Evolutionary conservation across 2,797 vertebrate genomes (phyloP).

Genomic region (Oceanodroma leucorhoa): DNA sequence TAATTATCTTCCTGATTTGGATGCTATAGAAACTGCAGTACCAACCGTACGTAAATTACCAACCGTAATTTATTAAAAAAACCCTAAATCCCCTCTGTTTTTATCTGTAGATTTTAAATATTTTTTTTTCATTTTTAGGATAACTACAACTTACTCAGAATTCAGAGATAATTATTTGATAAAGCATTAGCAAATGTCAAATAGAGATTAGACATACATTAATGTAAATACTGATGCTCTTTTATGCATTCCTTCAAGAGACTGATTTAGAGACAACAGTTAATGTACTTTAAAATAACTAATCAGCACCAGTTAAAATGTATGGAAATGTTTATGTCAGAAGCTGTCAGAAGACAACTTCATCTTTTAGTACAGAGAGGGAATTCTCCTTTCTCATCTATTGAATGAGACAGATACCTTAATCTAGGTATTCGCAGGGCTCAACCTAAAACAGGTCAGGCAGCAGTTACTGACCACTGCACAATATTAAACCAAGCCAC

Average conservation of each 20-base stretch:
- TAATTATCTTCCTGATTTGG: neutral
- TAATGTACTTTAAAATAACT: neutral
- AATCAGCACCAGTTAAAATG: neutral
- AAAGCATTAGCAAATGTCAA: neutral
- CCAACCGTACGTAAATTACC: accelerated
- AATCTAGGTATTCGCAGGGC: neutral
- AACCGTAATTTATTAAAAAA: neutral
- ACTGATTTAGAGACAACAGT: neutral
- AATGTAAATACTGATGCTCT: neutral
- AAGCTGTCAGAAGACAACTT: neutral
- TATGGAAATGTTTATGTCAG: neutral
- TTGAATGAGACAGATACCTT: neutral
- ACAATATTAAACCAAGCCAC: neutral
- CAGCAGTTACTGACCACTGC: neutral
- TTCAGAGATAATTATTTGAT: neutral
- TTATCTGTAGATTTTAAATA: neutral
- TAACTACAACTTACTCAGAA: neutral
- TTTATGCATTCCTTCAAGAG: neutral
- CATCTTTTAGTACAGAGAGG: neutral
- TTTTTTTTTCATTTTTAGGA: neutral
- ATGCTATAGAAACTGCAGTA: neutral
- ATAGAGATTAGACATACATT: neutral
- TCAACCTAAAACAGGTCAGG: neutral
- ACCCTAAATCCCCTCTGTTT: accelerated
- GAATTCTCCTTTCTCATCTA: neutral